phyloP scores from a whole-genome alignment of 1,140 invertebrate genomes.

The Papilio glaucus region DNA sequence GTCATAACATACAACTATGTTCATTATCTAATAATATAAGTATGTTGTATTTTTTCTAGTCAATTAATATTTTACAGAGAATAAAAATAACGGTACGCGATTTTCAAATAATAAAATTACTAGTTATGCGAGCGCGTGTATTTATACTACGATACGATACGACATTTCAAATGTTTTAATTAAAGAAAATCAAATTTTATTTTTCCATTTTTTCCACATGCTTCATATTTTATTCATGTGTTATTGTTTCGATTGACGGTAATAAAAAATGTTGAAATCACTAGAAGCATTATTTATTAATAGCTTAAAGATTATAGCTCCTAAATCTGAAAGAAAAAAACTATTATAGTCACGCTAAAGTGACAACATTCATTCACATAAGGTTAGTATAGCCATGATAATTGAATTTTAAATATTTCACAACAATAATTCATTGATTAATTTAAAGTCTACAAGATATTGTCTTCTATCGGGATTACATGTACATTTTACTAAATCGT shows the following conservation, averaged over 20 bases:
- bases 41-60: background rate
- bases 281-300: too few relatives aligned
- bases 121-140: background rate
- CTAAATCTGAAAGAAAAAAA: too few relatives aligned
- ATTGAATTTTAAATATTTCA: too few relatives aligned
- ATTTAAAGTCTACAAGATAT: background rate
- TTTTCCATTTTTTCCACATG: background rate
- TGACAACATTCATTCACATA: too few relatives aligned
- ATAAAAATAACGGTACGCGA: background rate
- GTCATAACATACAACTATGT: background rate
- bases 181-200: background rate
- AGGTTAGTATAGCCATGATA: too few relatives aligned
- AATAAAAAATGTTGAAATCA: too few relatives aligned
- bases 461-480: background rate
- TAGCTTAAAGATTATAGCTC: too few relatives aligned
- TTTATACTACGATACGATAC: background rate
- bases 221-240: background rate
- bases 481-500: background rate
- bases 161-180: background rate
- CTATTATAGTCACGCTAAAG: too few relatives aligned
- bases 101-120: background rate
- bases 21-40: background rate
- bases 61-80: background rate
- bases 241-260: background rate
- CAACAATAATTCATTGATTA: background rate